Evolutionary conservation across 2,113 vertebrate genomes (phyloP).

Genomic region (Prolemur simus): DNA sequence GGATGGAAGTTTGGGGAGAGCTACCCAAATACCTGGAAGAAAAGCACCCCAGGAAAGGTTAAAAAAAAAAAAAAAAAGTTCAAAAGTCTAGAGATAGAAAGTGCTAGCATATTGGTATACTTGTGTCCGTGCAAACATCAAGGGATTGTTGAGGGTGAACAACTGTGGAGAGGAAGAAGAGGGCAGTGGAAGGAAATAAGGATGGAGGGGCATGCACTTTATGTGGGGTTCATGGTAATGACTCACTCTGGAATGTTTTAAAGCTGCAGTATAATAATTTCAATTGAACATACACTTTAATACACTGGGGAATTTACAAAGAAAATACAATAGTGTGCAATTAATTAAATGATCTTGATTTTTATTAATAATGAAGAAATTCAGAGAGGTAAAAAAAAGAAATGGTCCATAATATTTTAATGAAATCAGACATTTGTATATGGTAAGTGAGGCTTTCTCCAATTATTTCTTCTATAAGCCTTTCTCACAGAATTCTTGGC

Average conservation of each 20-base stretch:
- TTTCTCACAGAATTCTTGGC: not conserved
- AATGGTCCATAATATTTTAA: not conserved
- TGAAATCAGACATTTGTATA: not conserved
- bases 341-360: not conserved
- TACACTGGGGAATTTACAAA: not conserved
- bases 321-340: not conserved
- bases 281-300: not conserved
- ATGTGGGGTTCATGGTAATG: not conserved
- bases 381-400: not conserved
- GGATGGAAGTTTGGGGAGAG: fast-evolving
- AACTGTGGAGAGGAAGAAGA: too few relatives aligned
- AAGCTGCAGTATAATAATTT: not conserved
- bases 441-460: not conserved
- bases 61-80: not conserved
- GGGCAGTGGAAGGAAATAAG: not conserved
- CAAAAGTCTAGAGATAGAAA: not conserved
- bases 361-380: constrained; percentile 27
- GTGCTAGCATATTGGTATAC: fast-evolving
- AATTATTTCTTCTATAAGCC: not conserved
- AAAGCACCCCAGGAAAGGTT: not conserved
- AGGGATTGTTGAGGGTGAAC: not conserved
- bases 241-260: not conserved
- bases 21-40: not conserved
- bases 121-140: not conserved
- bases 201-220: not conserved